Evolutionary conservation across 37 sponge, comb jelly and placozoan genomes (phyloP).

Genomic region (Beroe ovata): DNA sequence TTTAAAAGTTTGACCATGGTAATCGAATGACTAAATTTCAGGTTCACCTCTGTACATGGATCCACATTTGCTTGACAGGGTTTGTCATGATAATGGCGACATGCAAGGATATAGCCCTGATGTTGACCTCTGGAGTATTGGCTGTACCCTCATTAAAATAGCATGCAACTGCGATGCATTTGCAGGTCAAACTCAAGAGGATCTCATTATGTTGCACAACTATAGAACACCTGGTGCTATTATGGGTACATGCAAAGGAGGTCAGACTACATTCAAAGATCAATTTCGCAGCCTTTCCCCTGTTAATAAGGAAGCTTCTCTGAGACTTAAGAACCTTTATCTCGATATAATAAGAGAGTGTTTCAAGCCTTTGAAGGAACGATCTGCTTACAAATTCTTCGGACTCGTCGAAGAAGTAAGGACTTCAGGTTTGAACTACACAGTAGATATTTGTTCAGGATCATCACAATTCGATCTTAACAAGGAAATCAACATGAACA

Average conservation of each 20-base stretch:
- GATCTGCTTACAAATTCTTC: background rate
- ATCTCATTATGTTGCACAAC: background rate
- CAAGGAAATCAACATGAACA: background rate
- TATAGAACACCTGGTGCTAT: background rate
- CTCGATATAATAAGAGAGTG: background rate
- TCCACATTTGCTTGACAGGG: background rate
- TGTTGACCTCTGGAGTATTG: constrained; percentile 56
- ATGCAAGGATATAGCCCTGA: background rate
- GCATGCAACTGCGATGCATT: constrained; percentile 22
- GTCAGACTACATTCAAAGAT: background rate
- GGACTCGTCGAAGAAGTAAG: constrained; percentile 1
- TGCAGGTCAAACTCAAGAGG: constrained; percentile 30
- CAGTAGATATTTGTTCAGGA: background rate
- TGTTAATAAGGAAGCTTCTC: background rate
- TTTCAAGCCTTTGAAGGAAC: constrained; percentile 12
- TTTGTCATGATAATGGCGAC: background rate
- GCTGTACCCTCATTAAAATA: constrained; percentile 1
- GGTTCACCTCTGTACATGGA: constrained; percentile 8
- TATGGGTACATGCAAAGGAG: background rate
- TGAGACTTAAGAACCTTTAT: background rate
- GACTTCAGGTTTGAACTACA: background rate
- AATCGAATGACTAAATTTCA: background rate
- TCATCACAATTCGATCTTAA: background rate
- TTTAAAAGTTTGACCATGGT: background rate
- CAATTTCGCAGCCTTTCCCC: background rate